Evolutionary conservation across 2,113 vertebrate genomes (phyloP), one percentile per base, ranked within the genome.

Genomic region (Echinops telfairi): DNA sequence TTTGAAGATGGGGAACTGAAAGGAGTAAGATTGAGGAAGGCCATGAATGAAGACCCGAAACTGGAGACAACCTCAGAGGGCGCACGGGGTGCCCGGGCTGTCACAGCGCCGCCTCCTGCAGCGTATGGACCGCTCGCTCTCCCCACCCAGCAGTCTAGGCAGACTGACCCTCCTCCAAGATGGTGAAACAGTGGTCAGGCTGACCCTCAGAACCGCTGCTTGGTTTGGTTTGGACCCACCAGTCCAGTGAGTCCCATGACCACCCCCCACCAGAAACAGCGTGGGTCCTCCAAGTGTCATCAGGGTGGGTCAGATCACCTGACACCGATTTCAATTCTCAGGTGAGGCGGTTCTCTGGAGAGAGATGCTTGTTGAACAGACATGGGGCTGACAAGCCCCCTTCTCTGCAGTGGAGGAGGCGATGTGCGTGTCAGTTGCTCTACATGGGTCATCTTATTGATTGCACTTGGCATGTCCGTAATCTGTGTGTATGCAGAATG

Each of bases 401-500:
- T 66, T 29, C 60, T 1, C 17, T 27, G 5, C 10, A 64, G 29
- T 0, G 11, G 89, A 83, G 29, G 60, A 82, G 22, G 38, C 76
- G 71, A 27, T 29, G n/a, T 47, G 27, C 16, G 90, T 89, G 20
- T 84, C n/a, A 62, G 1, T 83, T 90, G 8, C 0, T 3, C 40
- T 94, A 82, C 57, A 4, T 31, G 53, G 90, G 85, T 88, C 47
- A 70, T 83, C 79, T 22, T 76, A 2, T 86, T 75, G 8, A n/a
- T 31, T 88, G 70, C 70, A 33, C 12, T 47, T 73, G 47, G 47
- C 47, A 53, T 53, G 47, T 53, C 47, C 47, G 10, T 53, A 0
- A 76, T 29, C 6, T 43, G 2, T 7, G 0, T 76, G 22, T 29
- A n/a, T 58, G 10, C n/a, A 40, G n/a, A 89, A 14, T 25, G n/a